phyloP scores from a whole-genome alignment of 2,888 invertebrate genomes.

The Tipula unca region DNA sequence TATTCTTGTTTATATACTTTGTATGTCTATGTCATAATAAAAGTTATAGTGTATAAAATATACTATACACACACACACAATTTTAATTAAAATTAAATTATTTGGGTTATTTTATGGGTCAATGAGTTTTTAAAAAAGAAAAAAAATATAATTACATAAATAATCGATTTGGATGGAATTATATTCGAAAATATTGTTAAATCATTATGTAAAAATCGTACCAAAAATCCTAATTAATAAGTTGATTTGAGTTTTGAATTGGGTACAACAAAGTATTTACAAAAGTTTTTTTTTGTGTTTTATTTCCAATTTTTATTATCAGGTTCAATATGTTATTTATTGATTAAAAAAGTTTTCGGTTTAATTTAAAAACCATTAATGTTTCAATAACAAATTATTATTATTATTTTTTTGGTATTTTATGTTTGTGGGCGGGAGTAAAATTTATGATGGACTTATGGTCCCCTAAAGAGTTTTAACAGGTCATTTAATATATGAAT shows the following conservation, averaged over 20 bases:
- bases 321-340: not conserved
- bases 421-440: too few relatives aligned
- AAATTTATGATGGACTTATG: not conserved
- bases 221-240: not conserved
- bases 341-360: not conserved
- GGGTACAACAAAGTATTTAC: not conserved
- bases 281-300: not conserved
- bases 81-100: conserved; percentile 14
- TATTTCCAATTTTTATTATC: not conserved
- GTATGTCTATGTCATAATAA: not conserved
- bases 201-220: not conserved
- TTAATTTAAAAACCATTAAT: not conserved
- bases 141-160: not conserved
- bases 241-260: not conserved
- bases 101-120: not conserved
- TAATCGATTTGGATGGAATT: not conserved
- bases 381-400: not conserved
- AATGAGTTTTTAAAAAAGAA: not conserved
- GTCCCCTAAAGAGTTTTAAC: not conserved
- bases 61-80: not conserved
- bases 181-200: not conserved
- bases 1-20: not conserved
- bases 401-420: not conserved
- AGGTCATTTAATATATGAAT: not conserved
- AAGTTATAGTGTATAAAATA: not conserved